These are phyloP conservation scores for Notocelia uddmanniana DNA, from an alignment of 2,888 invertebrate genomes.

Conservation along the genomic window DNA sequence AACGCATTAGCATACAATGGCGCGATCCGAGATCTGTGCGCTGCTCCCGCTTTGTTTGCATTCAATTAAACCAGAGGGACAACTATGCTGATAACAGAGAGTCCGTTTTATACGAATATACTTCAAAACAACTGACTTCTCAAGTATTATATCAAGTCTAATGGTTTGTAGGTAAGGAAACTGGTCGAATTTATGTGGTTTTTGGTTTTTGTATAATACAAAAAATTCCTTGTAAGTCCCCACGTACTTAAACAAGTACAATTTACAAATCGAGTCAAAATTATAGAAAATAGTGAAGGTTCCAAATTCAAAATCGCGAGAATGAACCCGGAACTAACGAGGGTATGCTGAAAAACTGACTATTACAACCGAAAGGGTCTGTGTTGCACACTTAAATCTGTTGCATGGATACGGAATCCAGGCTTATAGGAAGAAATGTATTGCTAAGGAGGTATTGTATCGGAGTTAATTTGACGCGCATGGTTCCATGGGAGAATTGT, in stretches of 20 bases:
- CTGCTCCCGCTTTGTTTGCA: conserved; percentile 42
- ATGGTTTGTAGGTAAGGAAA: too few relatives aligned
- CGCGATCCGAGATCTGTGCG: conserved; percentile 35
- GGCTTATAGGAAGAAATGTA: conserved; percentile 13
- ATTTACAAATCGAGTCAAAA: too few relatives aligned
- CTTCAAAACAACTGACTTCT: too few relatives aligned
- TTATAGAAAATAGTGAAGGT: too few relatives aligned
- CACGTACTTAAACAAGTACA: too few relatives aligned
- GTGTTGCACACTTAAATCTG: not conserved
- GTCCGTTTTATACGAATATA: conserved; percentile 4
- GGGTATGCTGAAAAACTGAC: too few relatives aligned
- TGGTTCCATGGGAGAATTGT: not conserved
- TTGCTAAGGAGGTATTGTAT: conserved; percentile 21
- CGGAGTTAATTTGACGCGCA: conserved; percentile 5
- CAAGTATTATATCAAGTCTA: too few relatives aligned
- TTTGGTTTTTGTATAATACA: too few relatives aligned
- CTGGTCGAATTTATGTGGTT: too few relatives aligned
- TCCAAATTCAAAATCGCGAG: too few relatives aligned
- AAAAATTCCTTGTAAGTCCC: too few relatives aligned
- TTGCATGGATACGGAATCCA: conserved; percentile 5
- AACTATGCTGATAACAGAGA: conserved; percentile 17
- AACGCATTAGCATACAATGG: conserved; percentile 44
- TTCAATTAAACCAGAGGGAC: conserved; percentile 35
- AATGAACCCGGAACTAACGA: too few relatives aligned
- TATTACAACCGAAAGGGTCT: not conserved